Conservation (phyloP, 2,797 vertebrate genomes). For the Chiroxiphia lanceolata region DNA sequence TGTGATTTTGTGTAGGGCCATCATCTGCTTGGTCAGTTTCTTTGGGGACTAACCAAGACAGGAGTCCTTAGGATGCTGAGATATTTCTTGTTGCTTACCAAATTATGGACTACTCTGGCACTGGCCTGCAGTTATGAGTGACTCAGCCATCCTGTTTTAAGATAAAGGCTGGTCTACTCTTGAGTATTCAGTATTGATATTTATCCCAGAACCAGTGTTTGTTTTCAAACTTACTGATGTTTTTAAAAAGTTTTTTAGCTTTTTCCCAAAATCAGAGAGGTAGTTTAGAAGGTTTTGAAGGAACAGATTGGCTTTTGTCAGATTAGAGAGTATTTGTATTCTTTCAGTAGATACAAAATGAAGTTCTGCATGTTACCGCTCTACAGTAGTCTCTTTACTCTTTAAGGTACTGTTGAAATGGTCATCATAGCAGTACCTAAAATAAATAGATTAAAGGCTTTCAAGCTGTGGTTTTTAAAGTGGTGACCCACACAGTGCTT, state of each 20-base stretch:
- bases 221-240: background rate
- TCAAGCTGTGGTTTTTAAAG: background rate
- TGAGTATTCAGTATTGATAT: background rate
- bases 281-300: background rate
- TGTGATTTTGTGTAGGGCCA: background rate
- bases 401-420: background rate
- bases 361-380: background rate
- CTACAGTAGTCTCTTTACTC: background rate
- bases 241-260: background rate
- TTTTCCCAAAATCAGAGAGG: background rate
- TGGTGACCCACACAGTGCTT: background rate
- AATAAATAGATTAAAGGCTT: conserved; percentile 8
- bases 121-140: background rate
- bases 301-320: background rate
- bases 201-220: background rate
- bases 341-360: background rate
- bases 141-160: background rate
- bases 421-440: background rate
- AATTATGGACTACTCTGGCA: background rate
- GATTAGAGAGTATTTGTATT: background rate
- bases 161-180: background rate
- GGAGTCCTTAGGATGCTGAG: background rate
- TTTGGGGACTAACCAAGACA: background rate
- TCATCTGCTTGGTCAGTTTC: background rate
- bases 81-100: background rate